Evolutionary conservation across 2,888 invertebrate genomes (phyloP).

Genomic region (Cryptocheilus praepositus): DNA sequence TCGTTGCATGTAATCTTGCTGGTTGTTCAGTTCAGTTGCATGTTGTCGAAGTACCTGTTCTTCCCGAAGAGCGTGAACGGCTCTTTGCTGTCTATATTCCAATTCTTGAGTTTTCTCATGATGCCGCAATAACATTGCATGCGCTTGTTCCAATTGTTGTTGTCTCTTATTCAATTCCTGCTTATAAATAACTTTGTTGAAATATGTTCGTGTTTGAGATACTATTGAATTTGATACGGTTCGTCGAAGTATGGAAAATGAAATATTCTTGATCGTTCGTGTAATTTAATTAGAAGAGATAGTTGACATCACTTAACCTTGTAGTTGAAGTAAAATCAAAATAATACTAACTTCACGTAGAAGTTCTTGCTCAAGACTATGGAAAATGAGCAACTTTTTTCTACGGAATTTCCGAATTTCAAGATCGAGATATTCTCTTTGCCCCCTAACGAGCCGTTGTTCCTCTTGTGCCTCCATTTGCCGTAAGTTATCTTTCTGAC

Average conservation of each 20-base stretch:
- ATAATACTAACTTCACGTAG: slow-evolving; percentile 84
- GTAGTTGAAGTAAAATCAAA: background rate
- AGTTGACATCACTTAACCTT: background rate
- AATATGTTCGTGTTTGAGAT: too few relatives aligned
- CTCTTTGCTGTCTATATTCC: slow-evolving; percentile 96
- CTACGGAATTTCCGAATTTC: slow-evolving; percentile 95
- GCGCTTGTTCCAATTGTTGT: slow-evolving; percentile 96
- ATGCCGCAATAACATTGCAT: slow-evolving; percentile 94
- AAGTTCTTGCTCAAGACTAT: slow-evolving; percentile 93
- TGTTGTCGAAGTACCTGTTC: slow-evolving; percentile 94
- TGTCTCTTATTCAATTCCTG: slow-evolving; percentile 96
- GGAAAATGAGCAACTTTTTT: slow-evolving; percentile 90
- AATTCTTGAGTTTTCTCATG: slow-evolving; percentile 98
- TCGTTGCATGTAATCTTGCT: slow-evolving; percentile 96
- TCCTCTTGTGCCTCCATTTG: slow-evolving; percentile 94
- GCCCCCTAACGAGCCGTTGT: slow-evolving; percentile 89
- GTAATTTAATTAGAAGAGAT: background rate
- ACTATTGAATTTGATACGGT: background rate
- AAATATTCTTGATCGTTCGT: background rate
- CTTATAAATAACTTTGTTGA: slow-evolving; percentile 11
- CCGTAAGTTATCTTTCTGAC: slow-evolving; percentile 93
- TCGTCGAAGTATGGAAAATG: too few relatives aligned
- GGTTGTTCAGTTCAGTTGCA: slow-evolving; percentile 95
- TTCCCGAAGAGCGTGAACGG: slow-evolving; percentile 93
- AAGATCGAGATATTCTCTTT: slow-evolving; percentile 93